Evolutionary conservation across 2,888 invertebrate genomes (phyloP).

Genomic region (Cistogaster globosa): DNA sequence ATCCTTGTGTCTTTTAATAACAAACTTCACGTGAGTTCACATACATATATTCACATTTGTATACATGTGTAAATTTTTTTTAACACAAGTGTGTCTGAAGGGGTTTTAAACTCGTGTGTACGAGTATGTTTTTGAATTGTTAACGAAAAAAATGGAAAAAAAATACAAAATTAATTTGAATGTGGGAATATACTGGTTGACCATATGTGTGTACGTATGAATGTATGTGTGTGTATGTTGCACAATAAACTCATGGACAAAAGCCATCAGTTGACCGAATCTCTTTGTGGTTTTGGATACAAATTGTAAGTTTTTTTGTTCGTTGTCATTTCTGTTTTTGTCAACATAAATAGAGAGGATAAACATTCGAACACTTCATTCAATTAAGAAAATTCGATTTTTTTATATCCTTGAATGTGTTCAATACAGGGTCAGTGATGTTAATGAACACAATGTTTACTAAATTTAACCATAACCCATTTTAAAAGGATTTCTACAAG

Average conservation of each 20-base stretch:
- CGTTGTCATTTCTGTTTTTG: constrained; percentile 11
- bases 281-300: constrained; percentile 17
- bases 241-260: constrained; percentile 7
- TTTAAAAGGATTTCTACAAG: no score
- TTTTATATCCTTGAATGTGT: constrained; percentile 34
- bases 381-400: not conserved
- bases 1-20: not conserved
- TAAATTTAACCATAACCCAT: no score
- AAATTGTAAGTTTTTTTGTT: constrained; percentile 16
- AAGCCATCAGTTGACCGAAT: constrained; percentile 36
- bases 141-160: not conserved
- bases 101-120: not conserved
- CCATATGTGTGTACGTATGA: not conserved
- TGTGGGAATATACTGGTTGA: not conserved
- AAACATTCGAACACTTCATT: constrained; percentile 34
- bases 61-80: not conserved
- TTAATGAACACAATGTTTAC: not conserved
- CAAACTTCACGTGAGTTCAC: not conserved
- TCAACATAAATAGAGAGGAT: constrained; percentile 26
- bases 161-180: not conserved
- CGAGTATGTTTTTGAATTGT: not conserved
- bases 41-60: not conserved
- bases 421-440: constrained; percentile 8
- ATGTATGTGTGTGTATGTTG: not conserved
- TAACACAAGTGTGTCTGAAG: not conserved